Conservation (phyloP, 2,113 vertebrate genomes). For the Natator depressus region DNA sequence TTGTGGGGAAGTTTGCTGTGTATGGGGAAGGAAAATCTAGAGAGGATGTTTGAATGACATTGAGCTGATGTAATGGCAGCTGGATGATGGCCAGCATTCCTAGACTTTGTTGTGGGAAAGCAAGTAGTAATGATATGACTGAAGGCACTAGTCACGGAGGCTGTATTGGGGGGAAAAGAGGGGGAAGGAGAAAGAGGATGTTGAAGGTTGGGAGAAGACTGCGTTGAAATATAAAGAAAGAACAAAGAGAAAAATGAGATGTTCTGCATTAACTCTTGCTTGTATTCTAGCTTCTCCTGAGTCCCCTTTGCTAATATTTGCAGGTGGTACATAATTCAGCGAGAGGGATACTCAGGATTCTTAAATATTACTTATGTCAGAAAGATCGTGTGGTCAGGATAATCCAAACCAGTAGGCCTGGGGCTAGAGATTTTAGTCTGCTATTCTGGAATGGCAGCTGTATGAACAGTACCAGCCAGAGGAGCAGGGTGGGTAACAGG, state of each 20-base stretch:
- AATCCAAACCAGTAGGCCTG: background rate
- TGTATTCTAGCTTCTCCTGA: background rate
- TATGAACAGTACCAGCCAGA: background rate
- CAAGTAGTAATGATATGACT: background rate
- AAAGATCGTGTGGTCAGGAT: background rate
- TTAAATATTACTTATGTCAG: background rate
- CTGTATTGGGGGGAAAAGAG: background rate
- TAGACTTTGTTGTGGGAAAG: background rate
- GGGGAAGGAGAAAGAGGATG: background rate
- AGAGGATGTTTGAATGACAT: background rate
- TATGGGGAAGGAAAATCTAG: background rate
- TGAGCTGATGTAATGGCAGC: background rate
- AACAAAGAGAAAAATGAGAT: background rate
- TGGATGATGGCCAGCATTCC: background rate
- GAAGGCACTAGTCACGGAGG: background rate
- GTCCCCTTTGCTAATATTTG: background rate
- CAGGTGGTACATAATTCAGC: background rate
- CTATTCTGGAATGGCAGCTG: background rate
- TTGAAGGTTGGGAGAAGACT: background rate
- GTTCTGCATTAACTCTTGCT: background rate
- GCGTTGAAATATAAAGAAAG: background rate
- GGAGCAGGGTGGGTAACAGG: background rate
- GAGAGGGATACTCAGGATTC: background rate
- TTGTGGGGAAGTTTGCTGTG: background rate
- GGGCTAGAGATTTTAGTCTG: background rate